These are phyloP conservation scores for Myiotriccus ornatus DNA, from an alignment of 2,797 vertebrate genomes.

Conservation along the genomic window DNA sequence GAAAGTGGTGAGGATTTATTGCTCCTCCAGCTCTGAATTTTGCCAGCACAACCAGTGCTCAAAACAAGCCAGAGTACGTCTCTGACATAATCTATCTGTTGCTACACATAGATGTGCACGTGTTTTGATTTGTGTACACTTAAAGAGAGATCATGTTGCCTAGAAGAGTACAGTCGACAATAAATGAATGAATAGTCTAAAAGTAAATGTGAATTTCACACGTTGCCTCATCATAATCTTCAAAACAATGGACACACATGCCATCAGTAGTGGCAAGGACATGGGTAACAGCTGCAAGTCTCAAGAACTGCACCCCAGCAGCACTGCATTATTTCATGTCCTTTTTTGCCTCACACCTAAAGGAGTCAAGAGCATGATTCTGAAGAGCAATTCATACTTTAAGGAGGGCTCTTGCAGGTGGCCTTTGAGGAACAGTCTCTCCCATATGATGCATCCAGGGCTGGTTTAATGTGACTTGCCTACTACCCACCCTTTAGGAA, in stretches of 20 bases:
- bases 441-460: not conserved
- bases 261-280: not conserved
- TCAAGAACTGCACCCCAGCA: not conserved
- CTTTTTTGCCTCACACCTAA: not conserved
- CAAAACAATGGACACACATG: not conserved
- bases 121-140: not conserved
- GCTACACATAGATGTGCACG: not conserved
- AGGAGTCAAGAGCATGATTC: not conserved
- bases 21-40: not conserved
- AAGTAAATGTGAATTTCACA: not conserved
- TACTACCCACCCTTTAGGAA: constrained; percentile 27
- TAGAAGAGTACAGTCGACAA: not conserved
- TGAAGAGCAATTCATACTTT: not conserved
- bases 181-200: not conserved
- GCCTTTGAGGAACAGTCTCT: not conserved
- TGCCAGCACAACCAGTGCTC: not conserved
- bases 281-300: accelerated
- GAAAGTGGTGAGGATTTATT: not conserved
- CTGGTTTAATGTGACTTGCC: constrained; percentile 37
- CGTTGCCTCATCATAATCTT: not conserved
- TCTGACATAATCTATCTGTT: not conserved
- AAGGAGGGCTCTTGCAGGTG: not conserved
- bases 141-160: not conserved
- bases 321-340: not conserved
- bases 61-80: not conserved